Conservation (phyloP, 2,888 invertebrate species). For the Drosophila aldrichi region DNA sequence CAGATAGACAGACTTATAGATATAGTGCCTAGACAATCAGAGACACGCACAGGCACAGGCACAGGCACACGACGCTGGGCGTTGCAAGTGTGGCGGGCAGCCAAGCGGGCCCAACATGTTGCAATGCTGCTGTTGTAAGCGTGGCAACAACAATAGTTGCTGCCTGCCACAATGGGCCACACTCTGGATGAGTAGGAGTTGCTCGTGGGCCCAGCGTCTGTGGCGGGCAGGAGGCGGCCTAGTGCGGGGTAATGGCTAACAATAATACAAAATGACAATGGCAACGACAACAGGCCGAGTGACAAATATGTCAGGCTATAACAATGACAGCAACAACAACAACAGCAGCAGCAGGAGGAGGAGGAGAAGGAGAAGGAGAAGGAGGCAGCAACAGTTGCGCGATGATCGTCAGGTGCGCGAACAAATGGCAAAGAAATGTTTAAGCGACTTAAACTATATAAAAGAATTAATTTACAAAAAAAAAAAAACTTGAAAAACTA, state of each 20-base stretch:
- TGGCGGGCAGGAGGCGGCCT: background rate
- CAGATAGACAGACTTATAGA: constrained; percentile 31
- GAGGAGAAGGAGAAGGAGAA: constrained; percentile 17
- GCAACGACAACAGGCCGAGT: constrained; percentile 48
- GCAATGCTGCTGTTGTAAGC: constrained; percentile 49
- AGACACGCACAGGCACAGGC: constrained; percentile 60
- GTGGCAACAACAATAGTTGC: constrained; percentile 61
- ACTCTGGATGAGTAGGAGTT: constrained; percentile 41
- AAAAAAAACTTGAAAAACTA: background rate
- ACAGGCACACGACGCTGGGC: constrained; percentile 54
- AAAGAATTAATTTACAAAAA: background rate
- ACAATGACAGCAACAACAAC: constrained; percentile 32
- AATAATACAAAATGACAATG: constrained; percentile 58
- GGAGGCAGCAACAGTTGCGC: constrained; percentile 30
- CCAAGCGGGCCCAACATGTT: constrained; percentile 43
- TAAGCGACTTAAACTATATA: background rate
- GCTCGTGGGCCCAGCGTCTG: constrained; percentile 7
- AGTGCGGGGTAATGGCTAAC: constrained; percentile 35
- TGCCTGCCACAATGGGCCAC: constrained; percentile 45
- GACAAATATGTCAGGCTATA: constrained; percentile 61
- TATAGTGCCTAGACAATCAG: constrained; percentile 41
- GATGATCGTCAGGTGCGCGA: constrained; percentile 39
- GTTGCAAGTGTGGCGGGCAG: constrained; percentile 43
- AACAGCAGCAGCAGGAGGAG: constrained; percentile 19
- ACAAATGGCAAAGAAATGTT: background rate